Evolutionary conservation across 2,797 vertebrate species (phyloP).

Genomic region (Semotilus atromaculatus): DNA sequence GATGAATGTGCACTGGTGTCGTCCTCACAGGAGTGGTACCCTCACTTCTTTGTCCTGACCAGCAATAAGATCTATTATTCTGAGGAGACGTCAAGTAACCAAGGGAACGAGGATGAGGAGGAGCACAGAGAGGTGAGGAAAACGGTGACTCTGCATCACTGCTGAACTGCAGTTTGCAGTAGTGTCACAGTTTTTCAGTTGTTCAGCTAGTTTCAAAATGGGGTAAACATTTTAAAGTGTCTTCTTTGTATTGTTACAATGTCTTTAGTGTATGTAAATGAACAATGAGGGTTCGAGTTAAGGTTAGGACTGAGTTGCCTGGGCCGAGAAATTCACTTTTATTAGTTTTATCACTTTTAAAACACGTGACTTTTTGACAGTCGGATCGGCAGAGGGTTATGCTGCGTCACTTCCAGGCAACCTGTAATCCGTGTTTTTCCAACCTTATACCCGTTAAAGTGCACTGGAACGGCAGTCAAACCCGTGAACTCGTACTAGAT

Average conservation of each 20-base stretch:
- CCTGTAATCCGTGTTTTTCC: no score
- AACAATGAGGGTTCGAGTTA: no score
- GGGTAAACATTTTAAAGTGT: neutral
- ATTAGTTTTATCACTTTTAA: no score
- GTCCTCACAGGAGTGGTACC: slow-evolving; percentile 91
- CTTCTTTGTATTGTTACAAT: no score
- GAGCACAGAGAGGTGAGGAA: slow-evolving; percentile 92
- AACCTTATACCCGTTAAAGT: no score
- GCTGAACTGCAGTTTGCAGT: no score
- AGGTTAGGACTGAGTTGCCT: neutral
- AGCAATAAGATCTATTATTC: slow-evolving; percentile 99
- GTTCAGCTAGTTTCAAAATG: no score
- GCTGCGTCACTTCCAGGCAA: no score
- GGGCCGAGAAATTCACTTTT: neutral
- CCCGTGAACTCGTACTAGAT: no score
- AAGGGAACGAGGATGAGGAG: slow-evolving; percentile 96
- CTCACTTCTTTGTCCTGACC: slow-evolving; percentile 97
- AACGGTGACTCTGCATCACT: no score
- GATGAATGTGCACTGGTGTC: neutral
- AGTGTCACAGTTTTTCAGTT: neutral
- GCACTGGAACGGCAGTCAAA: no score
- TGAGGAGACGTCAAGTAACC: slow-evolving; percentile 91
- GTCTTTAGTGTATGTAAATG: no score
- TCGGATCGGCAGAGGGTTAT: neutral
- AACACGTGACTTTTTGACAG: neutral